Evolutionary conservation across 1,140 invertebrate genomes (phyloP), one percentile per base, ranked within the genome.

Genomic region (Telenomus remus): DNA sequence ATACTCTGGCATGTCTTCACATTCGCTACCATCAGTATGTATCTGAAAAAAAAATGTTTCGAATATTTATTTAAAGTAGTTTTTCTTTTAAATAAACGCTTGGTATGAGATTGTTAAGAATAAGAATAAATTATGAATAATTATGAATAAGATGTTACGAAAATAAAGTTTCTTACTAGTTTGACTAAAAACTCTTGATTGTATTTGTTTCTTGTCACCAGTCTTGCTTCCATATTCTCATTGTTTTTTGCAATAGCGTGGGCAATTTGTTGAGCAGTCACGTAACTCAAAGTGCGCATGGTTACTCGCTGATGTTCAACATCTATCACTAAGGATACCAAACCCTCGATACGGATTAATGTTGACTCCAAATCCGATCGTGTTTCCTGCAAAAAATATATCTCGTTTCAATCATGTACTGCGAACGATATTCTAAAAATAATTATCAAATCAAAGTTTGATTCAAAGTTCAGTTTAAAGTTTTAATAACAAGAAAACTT

Each of bases 261-360:
- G 0, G 87, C 88, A 57, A 89, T 88, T 81, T 84, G 85, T 70
- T 86, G 85, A 0, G 87, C 84, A 9, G 84, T 85, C 27, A 89
- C 82, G 73, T 83, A 86, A 50, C 70, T 82, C 48, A 89, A 79
- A 6, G 88, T 87, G 49, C 88, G 82, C 84, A 89, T 88, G 7
- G 87, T 87, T 50, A 86, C 87, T 51, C 88, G 76, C 35, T 89
- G 88, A 81, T 88, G 87, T 78, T 88, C 87, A 6, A 89, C 86
- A 78, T 89, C 88, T 15, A 88, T 80, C 15, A 89, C 87, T 19
- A 89, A 76, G 5, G 88, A 89, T 55, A 89, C 79, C 8, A 89
- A 79, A 48, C 88, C 88, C 76, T 87, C 84, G 12, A 89, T 84
- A 76, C 86, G 81, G 61, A 89, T 85, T 68, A 89, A 69, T 47